Base-by-base conservation (phyloP, 2,888 invertebrate species). In the Adelphocoris suturalis region DNA sequence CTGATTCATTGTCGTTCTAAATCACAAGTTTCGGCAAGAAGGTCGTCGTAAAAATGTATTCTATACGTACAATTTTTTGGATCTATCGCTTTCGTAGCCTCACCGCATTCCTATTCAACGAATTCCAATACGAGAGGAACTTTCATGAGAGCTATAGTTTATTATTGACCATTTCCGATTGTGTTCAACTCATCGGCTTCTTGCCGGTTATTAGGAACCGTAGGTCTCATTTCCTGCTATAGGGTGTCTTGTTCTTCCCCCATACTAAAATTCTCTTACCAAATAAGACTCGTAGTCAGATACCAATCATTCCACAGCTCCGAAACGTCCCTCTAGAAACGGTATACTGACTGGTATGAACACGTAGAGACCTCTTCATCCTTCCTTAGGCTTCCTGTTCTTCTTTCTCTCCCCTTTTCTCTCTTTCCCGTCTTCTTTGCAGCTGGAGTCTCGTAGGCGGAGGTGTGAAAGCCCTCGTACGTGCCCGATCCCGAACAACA, bases 391-490 rank as follows among this genome's bases (percentile, higher is more conserved):
- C 19, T 12, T 19, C 27, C 9, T 12, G 5, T 23, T 27, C 68
- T 23, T 68, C 52, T 16, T 52, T 13, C 52, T 52, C 52, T 37
- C 37, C 37, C 19, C n/a, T n/a, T n/a, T 16, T 16, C n/a, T 16
- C 16, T n/a, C 27, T 19, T 12, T 27, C 11, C 23, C 68, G 5
- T 27, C 68, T 68, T 68, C 68, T 68, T 68, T 68, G 61, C 61
- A 61, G n/a, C 23, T 68, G n/a, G 23, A n/a, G 68, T 68, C 68
- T 68, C 19, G 68, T 5, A 13, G 27, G 13, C 68, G 68, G 82
- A 52, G 85, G 85, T 55, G 85, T 55, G 23, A 57, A 85, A 57
- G 27, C 85, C 85, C 57, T 85, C 85, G 85, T 85, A 85, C 85
- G 85, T 85, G 85, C 85, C 61, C 61, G 61, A 85, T 23, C 85